A percentile compares a stretch with the other conserved stretches of the same genome.
Conservation (phyloP, 2,888 invertebrate species). For the Dysmachus trigonus region DNA sequence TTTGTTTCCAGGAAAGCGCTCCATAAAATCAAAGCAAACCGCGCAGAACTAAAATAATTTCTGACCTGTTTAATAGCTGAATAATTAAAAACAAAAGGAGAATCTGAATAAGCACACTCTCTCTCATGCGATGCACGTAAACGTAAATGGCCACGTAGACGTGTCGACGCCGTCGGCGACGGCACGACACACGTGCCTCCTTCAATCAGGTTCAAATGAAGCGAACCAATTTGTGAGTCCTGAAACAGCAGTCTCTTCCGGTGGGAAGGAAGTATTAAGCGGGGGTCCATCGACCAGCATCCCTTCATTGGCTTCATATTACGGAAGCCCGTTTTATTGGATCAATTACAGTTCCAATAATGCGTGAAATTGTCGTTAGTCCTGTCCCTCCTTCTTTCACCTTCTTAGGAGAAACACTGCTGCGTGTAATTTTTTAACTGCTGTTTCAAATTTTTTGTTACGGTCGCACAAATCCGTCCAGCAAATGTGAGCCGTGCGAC, state of each 20-base stretch:
- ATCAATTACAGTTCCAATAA: slow-evolving; percentile 63
- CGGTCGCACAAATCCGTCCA: not conserved
- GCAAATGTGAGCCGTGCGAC: not conserved
- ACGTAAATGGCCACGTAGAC: not conserved
- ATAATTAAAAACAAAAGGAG: not conserved
- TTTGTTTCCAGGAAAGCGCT: not conserved
- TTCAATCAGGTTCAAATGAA: slow-evolving; percentile 29
- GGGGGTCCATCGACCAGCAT: not conserved
- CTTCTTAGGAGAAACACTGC: not conserved
- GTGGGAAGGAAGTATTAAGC: not conserved
- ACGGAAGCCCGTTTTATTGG: slow-evolving; percentile 55
- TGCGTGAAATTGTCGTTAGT: slow-evolving; percentile 60
- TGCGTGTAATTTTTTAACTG: not conserved
- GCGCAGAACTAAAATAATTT: not conserved
- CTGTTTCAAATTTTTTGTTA: slow-evolving; percentile 5
- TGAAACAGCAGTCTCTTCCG: not conserved
- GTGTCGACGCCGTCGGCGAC: too few relatives aligned
- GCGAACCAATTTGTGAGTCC: slow-evolving; percentile 1
- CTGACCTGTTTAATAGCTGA: not conserved
- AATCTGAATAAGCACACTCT: not conserved
- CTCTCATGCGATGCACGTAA: too few relatives aligned
- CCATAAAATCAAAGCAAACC: not conserved
- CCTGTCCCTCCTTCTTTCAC: not conserved
- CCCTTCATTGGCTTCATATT: slow-evolving; percentile 49
- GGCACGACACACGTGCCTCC: slow-evolving; percentile 16